Evolutionary conservation across 92 coral and sea anemone genomes (phyloP).

Genomic region (Muricea muricata): DNA sequence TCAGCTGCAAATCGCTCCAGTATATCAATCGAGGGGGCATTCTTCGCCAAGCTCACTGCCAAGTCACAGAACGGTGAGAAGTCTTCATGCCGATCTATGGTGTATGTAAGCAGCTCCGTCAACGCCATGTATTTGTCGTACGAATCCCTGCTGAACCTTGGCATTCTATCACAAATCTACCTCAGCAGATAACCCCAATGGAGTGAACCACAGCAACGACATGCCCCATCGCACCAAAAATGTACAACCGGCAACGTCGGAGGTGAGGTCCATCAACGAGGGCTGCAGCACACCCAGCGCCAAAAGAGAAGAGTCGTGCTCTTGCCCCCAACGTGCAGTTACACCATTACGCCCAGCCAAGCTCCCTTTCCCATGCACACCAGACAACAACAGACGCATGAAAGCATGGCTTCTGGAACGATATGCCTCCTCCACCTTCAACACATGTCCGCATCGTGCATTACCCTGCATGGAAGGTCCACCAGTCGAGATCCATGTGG

Average conservation of each 20-base stretch:
- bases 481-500: constrained; percentile 51
- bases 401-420: constrained; percentile 48
- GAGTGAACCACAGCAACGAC: neutral
- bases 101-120: constrained; percentile 72
- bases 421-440: constrained; percentile 66
- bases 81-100: constrained; percentile 71
- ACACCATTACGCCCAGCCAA: constrained; percentile 43
- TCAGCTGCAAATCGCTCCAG: constrained; percentile 85
- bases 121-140: constrained; percentile 71
- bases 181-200: constrained; percentile 4
- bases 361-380: constrained; percentile 46
- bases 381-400: constrained; percentile 51
- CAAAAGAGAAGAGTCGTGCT: constrained; percentile 22
- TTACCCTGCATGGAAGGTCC: constrained; percentile 48
- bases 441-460: constrained; percentile 68
- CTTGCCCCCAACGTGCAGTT: constrained; percentile 50
- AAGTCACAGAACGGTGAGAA: constrained; percentile 37
- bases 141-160: constrained; percentile 73
- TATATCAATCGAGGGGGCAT: constrained; percentile 77
- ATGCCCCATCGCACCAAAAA: neutral
- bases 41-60: constrained; percentile 72
- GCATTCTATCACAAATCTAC: constrained; percentile 52
- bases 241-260: constrained; percentile 20
- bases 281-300: constrained; percentile 46
- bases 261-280: constrained; percentile 59